Conservation (phyloP, 2,113 vertebrate genomes). For the Mormoops blainvillei region DNA sequence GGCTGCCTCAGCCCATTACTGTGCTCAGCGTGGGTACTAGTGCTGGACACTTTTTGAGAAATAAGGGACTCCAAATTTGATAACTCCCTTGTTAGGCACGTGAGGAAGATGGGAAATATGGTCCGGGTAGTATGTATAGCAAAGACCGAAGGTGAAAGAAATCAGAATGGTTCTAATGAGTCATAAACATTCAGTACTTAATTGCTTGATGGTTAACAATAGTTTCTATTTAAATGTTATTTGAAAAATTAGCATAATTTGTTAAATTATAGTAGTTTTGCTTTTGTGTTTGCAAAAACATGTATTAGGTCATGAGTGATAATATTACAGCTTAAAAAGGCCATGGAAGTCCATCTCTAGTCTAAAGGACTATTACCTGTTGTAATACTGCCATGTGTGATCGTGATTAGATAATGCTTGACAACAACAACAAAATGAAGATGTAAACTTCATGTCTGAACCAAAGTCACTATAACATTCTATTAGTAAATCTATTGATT, state of each 20-base stretch:
- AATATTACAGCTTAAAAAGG: not conserved
- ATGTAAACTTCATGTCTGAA: not conserved
- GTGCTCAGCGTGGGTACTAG: accelerated
- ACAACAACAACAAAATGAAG: not conserved
- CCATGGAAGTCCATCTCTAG: not conserved
- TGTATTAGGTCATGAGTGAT: not conserved
- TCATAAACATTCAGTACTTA: not conserved
- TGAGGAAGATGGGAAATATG: not conserved
- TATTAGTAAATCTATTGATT: not conserved
- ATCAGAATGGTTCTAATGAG: not conserved
- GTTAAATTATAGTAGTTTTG: not conserved
- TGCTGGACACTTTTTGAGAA: not conserved
- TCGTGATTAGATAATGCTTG: not conserved
- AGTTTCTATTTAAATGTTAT: not conserved
- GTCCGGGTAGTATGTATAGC: not conserved
- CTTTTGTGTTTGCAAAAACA: not conserved
- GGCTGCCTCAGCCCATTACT: not conserved
- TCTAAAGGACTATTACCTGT: not conserved
- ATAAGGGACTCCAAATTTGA: not conserved
- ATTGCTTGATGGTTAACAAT: not conserved
- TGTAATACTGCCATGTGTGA: not conserved
- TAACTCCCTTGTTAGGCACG: not conserved
- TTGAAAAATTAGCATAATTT: not conserved
- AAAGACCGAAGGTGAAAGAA: not conserved
- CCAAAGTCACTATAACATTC: not conserved